These are phyloP conservation scores for Archilochus colubris DNA, from an alignment of 2,113 vertebrate species.

Conservation along the genomic window DNA sequence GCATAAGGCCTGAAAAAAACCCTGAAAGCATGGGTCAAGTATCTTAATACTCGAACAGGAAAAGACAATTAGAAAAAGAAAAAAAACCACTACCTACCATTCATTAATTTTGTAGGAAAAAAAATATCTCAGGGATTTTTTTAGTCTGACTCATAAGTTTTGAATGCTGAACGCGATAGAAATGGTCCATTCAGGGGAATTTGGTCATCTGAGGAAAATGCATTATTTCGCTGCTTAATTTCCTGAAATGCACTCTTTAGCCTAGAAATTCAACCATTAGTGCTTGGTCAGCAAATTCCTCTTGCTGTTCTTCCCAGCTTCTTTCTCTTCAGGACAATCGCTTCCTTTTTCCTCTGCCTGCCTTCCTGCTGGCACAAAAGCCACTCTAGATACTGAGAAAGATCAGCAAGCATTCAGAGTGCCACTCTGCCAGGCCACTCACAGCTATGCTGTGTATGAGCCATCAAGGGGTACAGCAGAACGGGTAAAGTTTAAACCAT, in stretches of 20 bases:
- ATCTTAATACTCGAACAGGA: not conserved
- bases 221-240: not conserved
- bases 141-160: not conserved
- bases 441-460: not conserved
- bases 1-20: not conserved
- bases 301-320: constrained; percentile 5
- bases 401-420: constrained; percentile 26
- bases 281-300: constrained; percentile 35
- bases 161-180: not conserved
- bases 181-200: not conserved
- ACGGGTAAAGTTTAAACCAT: not conserved
- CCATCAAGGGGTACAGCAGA: not conserved
- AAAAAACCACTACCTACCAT: not conserved
- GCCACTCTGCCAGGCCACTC: not conserved
- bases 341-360: constrained; percentile 37
- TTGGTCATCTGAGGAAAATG: constrained; percentile 15
- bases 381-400: constrained; percentile 13
- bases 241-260: constrained; percentile 21
- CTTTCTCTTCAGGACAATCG: not conserved
- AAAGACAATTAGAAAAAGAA: not conserved
- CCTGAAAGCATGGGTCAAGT: not conserved
- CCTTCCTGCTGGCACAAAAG: constrained; percentile 58
- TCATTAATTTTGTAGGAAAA: not conserved
- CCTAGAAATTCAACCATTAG: not conserved
- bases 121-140: not conserved